Conservation (phyloP, 2,797 vertebrate species). For the Oreochromis grahami region DNA sequence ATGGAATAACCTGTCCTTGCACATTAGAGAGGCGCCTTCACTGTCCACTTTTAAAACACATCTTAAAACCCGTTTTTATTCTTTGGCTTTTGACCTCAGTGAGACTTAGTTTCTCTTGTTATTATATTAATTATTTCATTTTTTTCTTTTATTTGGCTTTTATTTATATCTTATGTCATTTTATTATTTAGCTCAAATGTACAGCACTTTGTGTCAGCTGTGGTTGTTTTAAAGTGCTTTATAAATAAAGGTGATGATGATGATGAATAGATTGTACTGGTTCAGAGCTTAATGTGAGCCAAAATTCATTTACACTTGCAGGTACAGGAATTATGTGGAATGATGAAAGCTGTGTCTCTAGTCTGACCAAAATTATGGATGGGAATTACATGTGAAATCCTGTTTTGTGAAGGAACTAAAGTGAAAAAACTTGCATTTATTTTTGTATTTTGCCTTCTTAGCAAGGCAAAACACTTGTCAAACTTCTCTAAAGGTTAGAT, state of each 20-base stretch:
- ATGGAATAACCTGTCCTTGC: fast-evolving
- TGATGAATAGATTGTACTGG: not conserved
- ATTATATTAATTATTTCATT: not conserved
- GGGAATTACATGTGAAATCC: not conserved
- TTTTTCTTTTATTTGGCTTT: fast-evolving
- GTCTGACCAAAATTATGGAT: not conserved
- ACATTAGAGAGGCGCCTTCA: fast-evolving
- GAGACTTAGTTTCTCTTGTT: not conserved
- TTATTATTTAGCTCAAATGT: not conserved
- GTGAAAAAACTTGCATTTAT: not conserved
- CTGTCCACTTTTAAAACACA: not conserved
- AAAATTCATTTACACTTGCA: not conserved
- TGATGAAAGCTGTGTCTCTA: fast-evolving
- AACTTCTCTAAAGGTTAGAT: not conserved
- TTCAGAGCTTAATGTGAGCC: not conserved
- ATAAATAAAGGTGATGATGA: not conserved
- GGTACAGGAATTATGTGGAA: not conserved
- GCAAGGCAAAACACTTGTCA: fast-evolving
- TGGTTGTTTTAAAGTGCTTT: fast-evolving
- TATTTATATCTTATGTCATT: not conserved
- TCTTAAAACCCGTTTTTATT: not conserved
- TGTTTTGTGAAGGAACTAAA: not conserved
- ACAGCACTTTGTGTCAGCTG: not conserved
- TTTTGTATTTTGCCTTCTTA: not conserved
- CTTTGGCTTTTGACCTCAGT: not conserved